Evolutionary conservation across 2,113 vertebrate species (phyloP), one percentile per base, ranked within the genome.

Genomic region (Cygnus buccinator): DNA sequence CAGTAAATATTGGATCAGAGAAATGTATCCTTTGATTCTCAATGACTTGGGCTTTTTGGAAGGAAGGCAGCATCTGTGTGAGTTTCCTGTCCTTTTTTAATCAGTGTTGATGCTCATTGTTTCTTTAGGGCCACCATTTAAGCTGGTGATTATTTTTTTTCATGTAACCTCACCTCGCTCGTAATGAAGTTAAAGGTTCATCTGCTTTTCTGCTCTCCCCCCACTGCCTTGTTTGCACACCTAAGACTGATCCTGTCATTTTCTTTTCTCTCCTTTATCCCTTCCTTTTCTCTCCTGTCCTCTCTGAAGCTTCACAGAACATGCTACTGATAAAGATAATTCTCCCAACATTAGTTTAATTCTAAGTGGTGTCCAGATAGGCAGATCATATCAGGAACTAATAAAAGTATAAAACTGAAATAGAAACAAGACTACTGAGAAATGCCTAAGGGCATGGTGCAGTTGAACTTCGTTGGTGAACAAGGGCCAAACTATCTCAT

Each of bases 21-120:
- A 98, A 97, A 93, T 97, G 98, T 98, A 98, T 98, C 98, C 98
- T 98, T 98, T 95, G 44, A 11, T 84, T 55, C 26, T n/a, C 12
- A 2, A 33, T 63, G 66, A 14, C 33, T 21, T 2, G 3, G 80
- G 66, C 41, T 83, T 50, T 72, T 43, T 21, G 39, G 62, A n/a
- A 72, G 72, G 78, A n/a, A 39, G 79, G 90, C 78, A 61, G n/a
- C 23, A 62, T 37, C 67, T n/a, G 13, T 0, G 50, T 22, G 88
- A 35, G 37, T 9, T 65, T 72, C 52, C 63, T 13, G 2, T 55
- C 28, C 46, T 54, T 44, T 39, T 63, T 10, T 14, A 11, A 10
- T 6, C 52, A 0, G 0, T 21, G 26, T 22, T 50, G 50, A 2
- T 57, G 3, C 31, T 81, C 55, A 25, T 25, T 11, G 15, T 71